Evolutionary conservation across 2,113 vertebrate genomes (phyloP).

Genomic region (Semicossyphus pulcher): DNA sequence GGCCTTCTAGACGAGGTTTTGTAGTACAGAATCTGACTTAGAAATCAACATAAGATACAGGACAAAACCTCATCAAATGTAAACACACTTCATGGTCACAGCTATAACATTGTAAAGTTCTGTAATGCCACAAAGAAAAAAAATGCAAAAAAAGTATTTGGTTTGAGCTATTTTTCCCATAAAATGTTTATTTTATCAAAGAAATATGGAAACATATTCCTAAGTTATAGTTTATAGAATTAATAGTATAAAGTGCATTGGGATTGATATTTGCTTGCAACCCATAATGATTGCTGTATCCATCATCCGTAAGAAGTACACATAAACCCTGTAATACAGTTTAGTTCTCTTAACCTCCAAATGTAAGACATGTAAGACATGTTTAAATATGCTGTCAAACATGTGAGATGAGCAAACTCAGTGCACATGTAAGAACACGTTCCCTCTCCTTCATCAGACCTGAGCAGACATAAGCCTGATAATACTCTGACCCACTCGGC

Average conservation of each 20-base stretch:
- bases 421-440: conserved; percentile 34
- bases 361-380: background rate
- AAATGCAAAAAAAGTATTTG: too few relatives aligned
- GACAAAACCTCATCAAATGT: too few relatives aligned
- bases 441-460: conserved; percentile 46
- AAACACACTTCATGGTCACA: too few relatives aligned
- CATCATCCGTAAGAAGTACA: background rate
- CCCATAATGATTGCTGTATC: background rate
- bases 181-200: too few relatives aligned
- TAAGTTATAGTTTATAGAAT: too few relatives aligned
- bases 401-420: conserved; percentile 17
- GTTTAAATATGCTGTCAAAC: conserved; percentile 17
- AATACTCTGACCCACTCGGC: conserved; percentile 61
- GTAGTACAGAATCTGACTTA: too few relatives aligned
- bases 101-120: too few relatives aligned
- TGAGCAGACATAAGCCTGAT: conserved; percentile 61
- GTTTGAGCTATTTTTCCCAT: too few relatives aligned
- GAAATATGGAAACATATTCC: too few relatives aligned
- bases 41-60: too few relatives aligned
- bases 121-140: too few relatives aligned
- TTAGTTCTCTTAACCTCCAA: background rate
- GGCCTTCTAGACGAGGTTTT: too few relatives aligned
- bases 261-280: background rate
- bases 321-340: background rate
- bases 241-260: background rate